phyloP scores from a whole-genome alignment of 2,113 vertebrate species.

The Xiphophorus maculatus region DNA sequence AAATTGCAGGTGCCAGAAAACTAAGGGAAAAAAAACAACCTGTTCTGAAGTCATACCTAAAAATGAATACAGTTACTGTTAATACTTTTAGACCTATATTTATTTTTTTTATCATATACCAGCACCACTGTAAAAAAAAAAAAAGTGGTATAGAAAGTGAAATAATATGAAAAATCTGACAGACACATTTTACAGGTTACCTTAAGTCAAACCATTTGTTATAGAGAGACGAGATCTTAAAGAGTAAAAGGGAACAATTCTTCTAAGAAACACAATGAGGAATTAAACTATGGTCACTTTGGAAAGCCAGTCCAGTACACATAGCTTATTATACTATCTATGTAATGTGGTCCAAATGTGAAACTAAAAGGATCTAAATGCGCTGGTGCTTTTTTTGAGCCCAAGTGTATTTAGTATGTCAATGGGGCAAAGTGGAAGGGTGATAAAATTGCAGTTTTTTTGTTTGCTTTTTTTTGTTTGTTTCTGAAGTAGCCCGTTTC shows the following conservation, averaged over 20 bases:
- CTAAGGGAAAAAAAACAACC: not conserved
- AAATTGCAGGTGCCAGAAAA: not conserved
- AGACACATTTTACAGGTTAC: not conserved
- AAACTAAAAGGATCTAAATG: too few relatives aligned
- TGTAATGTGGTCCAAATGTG: too few relatives aligned
- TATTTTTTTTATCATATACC: too few relatives aligned
- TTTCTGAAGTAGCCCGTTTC: not conserved
- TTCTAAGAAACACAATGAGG: not conserved
- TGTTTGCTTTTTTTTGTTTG: too few relatives aligned
- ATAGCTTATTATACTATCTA: too few relatives aligned
- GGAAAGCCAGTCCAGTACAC: too few relatives aligned
- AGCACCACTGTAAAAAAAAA: not conserved
- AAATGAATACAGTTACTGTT: not conserved
- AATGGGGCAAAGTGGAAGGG: not conserved
- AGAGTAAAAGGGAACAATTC: not conserved
- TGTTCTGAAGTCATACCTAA: not conserved
- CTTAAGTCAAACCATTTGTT: not conserved
- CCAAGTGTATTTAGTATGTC: not conserved
- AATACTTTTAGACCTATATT: too few relatives aligned
- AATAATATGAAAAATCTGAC: not conserved
- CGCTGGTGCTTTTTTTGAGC: not conserved
- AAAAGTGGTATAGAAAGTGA: not conserved
- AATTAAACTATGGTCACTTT: not conserved
- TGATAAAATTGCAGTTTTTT: not conserved
- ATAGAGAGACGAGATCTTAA: not conserved